Evolutionary conservation across 37 sponge, comb jelly and placozoan species (phyloP).

Genomic region (Lycopodina hypogea): DNA sequence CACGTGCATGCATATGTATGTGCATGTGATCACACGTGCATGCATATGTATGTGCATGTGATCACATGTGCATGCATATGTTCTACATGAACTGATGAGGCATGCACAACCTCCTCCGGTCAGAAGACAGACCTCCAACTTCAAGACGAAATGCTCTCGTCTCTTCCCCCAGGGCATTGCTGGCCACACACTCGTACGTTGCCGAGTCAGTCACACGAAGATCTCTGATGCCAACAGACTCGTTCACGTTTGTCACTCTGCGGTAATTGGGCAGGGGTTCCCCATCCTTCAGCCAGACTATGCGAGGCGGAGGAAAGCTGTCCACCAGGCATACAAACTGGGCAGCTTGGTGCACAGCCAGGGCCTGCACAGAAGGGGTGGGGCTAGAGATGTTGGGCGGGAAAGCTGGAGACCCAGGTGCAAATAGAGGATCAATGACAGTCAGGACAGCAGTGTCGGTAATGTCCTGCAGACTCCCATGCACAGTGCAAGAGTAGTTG

Average conservation of each 20-base stretch:
- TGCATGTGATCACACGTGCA: too few species aligned
- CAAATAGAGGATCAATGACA: slow-evolving; percentile 13
- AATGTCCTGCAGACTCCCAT: background rate
- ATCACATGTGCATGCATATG: too few species aligned
- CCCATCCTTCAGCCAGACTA: slow-evolving; percentile 27
- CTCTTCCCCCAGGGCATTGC: slow-evolving; percentile 12
- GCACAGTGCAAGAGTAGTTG: slow-evolving; percentile 35
- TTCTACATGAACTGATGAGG: too few species aligned
- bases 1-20: too few species aligned
- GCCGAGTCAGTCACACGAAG: slow-evolving; percentile 16
- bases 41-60: too few species aligned
- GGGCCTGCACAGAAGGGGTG: slow-evolving; percentile 14
- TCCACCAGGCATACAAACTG: slow-evolving; percentile 41
- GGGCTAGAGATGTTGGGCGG: slow-evolving; percentile 25
- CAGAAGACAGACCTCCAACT: background rate
- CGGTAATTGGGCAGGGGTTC: slow-evolving; percentile 24
- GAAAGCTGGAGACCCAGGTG: slow-evolving; percentile 2
- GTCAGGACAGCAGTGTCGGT: background rate
- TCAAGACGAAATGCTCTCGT: background rate
- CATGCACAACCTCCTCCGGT: too few species aligned
- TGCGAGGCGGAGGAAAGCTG: slow-evolving; percentile 9
- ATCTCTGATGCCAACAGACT: slow-evolving; percentile 17
- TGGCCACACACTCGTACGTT: slow-evolving; percentile 23
- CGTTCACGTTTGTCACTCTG: slow-evolving; percentile 1
- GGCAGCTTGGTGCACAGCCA: slow-evolving; percentile 18